Conservation (phyloP, 1,140 invertebrate genomes). For the Zaprionus nigranus region DNA sequence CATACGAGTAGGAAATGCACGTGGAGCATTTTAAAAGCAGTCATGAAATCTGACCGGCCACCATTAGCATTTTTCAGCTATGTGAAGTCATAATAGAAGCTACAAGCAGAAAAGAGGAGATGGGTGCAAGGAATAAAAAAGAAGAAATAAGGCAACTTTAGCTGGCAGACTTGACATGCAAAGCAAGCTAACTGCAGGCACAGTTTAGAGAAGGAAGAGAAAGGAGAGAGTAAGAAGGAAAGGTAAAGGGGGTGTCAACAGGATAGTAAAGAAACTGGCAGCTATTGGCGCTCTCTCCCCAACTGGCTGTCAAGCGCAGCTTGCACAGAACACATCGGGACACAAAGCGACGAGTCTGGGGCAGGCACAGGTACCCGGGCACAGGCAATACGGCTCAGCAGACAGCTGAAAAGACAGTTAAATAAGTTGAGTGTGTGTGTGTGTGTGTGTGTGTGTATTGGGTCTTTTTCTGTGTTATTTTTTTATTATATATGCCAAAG, state of each 20-base stretch:
- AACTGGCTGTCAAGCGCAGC: constrained; percentile 57
- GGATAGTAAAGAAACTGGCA: constrained; percentile 65
- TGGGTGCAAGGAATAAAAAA: neutral
- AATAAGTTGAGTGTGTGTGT: constrained; percentile 56
- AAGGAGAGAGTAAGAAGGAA: neutral
- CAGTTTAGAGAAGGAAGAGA: neutral
- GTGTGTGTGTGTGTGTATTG: constrained; percentile 17
- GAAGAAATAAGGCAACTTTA: constrained; percentile 44
- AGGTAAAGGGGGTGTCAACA: constrained; percentile 3
- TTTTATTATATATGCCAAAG: constrained; percentile 65
- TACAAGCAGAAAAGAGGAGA: neutral
- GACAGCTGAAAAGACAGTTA: constrained; percentile 76
- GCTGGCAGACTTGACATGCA: constrained; percentile 50
- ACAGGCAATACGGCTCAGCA: constrained; percentile 14
- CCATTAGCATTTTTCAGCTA: constrained; percentile 22
- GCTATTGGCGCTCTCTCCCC: constrained; percentile 61
- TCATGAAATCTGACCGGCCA: constrained; percentile 44
- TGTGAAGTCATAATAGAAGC: constrained; percentile 49
- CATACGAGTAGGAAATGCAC: constrained; percentile 62
- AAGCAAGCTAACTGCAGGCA: constrained; percentile 41
- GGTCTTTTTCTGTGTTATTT: constrained; percentile 35
- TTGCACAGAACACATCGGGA: constrained; percentile 8
- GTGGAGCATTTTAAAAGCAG: constrained; percentile 47
- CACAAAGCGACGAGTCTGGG: constrained; percentile 28
- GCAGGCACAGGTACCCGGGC: constrained; percentile 28